Base-by-base conservation (phyloP, 1,140 invertebrate genomes). In the Bombus huntii region DNA sequence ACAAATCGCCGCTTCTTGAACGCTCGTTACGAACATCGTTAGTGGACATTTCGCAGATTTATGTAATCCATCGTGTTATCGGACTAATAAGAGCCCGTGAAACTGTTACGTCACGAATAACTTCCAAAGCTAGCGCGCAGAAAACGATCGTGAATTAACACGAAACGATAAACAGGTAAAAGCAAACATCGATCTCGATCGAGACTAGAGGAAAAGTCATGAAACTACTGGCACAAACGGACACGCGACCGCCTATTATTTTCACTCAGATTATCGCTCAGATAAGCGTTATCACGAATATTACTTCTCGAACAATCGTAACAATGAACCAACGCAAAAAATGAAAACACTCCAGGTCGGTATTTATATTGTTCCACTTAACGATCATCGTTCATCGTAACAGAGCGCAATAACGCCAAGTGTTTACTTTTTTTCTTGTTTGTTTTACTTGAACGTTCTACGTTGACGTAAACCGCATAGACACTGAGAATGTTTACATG, bases 241-340 rank as follows among this genome's bases (percentile, higher is more conserved):
- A 34, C 37, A 77, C 37, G 59, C 39, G 31, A 78, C 15, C 18
- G 9, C 25, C 10, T 34, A 44, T 31, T 13, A 44, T 78, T 66
- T 65, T 44, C 76, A 25, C 59, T 77, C 12, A 3, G 25, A 9
- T 34, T 65, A 22, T 66, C 37, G n/a, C 18, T 18, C n/a, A 65
- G 76, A 78, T 78, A 78, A 78, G 39, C 76, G 59, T 78, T 77
- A 66, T 78, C 76, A 13, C 39, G 15, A 15, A 42, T 31, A 31
- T 12, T 8, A 34, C 22, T 42, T 18, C 5, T 15, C 18, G 13
- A 42, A 42, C 18, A 5, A 62, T n/a, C 75, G 22, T 10, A 22
- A 77, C 37, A 22, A 77, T 34, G 28, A 62, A 42, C 2, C 0
- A 34, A 34, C 59, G 10, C n/a, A 12, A 70, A 15, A 47, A 34